These are phyloP conservation scores for Tinea semifulvella DNA, from an alignment of 2,888 invertebrate genomes.

Conservation along the genomic window DNA sequence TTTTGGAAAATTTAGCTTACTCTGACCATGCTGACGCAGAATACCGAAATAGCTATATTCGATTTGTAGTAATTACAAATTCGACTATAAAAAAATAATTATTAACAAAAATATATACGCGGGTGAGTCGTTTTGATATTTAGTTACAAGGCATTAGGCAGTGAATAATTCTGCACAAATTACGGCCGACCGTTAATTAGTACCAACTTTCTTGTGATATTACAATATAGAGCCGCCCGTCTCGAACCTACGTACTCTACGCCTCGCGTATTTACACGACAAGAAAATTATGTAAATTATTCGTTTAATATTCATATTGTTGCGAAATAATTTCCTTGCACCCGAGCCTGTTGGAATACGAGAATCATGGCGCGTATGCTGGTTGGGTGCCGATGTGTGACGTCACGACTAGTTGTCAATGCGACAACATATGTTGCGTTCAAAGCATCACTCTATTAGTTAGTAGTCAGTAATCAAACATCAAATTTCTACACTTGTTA, in stretches of 20 bases:
- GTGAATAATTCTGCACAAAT: constrained; percentile 9
- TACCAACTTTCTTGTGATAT: constrained; percentile 12
- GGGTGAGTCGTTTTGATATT: no score
- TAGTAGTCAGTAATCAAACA: no score
- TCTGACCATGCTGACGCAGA: no score
- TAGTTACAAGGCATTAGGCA: background rate
- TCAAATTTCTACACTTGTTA: no score
- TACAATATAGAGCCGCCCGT: background rate
- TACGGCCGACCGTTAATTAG: constrained; percentile 8
- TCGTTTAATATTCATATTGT: constrained; percentile 12
- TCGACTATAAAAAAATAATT: no score
- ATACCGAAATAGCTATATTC: no score
- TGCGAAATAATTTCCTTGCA: constrained; percentile 11
- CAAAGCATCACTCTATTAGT: no score
- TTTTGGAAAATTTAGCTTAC: no score
- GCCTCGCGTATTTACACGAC: constrained; percentile 10
- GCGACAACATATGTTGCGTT: no score
- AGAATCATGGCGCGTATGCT: background rate
- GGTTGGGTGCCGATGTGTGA: constrained; percentile 5
- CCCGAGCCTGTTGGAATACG: background rate
- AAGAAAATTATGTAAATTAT: constrained; percentile 13
- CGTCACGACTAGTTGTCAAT: no score
- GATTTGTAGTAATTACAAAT: no score
- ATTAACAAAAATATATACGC: no score
- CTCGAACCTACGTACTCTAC: background rate